Conservation (phyloP, 2,113 vertebrate species). For the Lates calcarifer region DNA sequence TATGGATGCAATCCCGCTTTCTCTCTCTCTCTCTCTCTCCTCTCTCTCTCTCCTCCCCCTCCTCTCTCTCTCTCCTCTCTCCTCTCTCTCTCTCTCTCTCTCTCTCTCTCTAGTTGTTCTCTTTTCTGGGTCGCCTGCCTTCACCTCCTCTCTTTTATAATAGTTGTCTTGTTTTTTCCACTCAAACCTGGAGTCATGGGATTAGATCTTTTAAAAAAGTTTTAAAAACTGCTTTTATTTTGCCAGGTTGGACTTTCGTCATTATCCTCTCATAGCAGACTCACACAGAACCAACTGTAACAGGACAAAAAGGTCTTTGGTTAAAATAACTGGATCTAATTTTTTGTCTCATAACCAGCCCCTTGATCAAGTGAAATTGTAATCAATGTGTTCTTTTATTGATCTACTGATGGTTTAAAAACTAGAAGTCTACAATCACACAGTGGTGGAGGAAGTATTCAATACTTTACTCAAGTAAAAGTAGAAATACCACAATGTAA, state of each 20-base stretch:
- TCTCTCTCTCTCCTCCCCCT: conserved; percentile 8
- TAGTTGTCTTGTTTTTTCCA: conserved; percentile 4
- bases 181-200: conserved; percentile 25
- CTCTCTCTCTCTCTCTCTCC: conserved; percentile 8
- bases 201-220: background rate
- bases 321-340: background rate
- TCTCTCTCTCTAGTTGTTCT: background rate
- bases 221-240: background rate
- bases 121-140: conserved; percentile 19
- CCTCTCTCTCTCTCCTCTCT: too few relatives aligned
- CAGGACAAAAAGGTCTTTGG: too few relatives aligned
- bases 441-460: too few relatives aligned
- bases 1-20: conserved; percentile 31
- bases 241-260: conserved; percentile 5
- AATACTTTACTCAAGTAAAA: too few relatives aligned
- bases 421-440: background rate
- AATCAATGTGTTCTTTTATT: background rate
- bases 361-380: background rate
- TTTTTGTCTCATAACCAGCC: background rate
- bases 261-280: conserved; percentile 1
- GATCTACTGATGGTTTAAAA: background rate
- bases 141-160: conserved; percentile 10
- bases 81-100: too few relatives aligned
- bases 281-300: background rate
- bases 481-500: too few relatives aligned